phyloP scores from a whole-genome alignment of 2,113 vertebrate species.

The Alectura lathami region DNA sequence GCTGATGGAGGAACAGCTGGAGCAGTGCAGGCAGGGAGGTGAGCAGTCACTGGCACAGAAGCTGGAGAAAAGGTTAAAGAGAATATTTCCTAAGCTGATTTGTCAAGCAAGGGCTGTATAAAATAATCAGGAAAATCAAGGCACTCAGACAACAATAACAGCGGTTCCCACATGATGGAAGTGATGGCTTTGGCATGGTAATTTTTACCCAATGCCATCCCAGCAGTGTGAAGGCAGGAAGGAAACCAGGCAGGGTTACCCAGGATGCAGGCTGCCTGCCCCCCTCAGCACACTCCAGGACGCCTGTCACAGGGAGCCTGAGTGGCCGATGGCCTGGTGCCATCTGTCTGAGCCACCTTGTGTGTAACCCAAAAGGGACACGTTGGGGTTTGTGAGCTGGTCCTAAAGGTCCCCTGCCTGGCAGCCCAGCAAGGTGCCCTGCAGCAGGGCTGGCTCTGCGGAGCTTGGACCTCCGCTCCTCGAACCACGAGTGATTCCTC shows the following conservation, averaged over 20 bases:
- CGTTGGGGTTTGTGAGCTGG: fast-evolving
- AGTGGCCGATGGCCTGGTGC: fast-evolving
- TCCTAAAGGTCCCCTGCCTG: neutral
- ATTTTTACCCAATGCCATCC: neutral
- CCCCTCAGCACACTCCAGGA: neutral
- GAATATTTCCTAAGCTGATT: slow-evolving; percentile 14
- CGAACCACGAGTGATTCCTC: fast-evolving
- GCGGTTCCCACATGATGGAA: neutral
- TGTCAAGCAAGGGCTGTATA: neutral
- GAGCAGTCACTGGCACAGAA: neutral
- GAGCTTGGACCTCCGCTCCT: neutral
- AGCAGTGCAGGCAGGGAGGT: neutral
- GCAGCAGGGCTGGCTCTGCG: neutral
- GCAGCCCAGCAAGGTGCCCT: fast-evolving
- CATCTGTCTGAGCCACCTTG: neutral
- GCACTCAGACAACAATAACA: neutral
- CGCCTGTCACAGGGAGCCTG: neutral
- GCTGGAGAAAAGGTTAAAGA: neutral
- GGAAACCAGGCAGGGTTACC: neutral
- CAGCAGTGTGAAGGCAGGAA: neutral
- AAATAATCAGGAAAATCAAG: slow-evolving; percentile 56
- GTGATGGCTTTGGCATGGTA: neutral
- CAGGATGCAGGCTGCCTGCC: neutral
- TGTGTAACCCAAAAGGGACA: neutral
- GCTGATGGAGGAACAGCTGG: neutral